Base-by-base conservation (phyloP, 2,888 invertebrate species). In the Dione vanillae region DNA sequence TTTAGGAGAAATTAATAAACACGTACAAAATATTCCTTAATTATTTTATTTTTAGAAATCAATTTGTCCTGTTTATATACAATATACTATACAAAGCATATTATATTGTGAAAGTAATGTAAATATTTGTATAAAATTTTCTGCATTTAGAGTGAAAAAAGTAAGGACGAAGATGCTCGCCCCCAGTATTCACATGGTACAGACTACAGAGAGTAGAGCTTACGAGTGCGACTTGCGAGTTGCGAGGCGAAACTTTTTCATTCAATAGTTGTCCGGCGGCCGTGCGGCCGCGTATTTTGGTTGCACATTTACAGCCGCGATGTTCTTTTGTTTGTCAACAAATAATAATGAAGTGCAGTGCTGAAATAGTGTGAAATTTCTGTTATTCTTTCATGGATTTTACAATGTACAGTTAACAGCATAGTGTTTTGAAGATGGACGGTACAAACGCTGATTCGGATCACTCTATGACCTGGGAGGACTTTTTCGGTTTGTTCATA, bases 391-490 rank as follows among this genome's bases (percentile, higher is more conserved):
- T 75, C 47, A 67, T 72, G 73, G 62, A 66, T 76, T 72, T 52
- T 70, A 70, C 72, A 70, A 79, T 88, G 86, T 83, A 79, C 72
- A 82, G 82, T 83, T 86, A 82, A 76, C 79, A 75, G 77, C 72
- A 76, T 78, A 82, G 85, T 87, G 74, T 41, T 74, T 79, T 77
- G 84, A 92, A 89, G 83, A 94, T 94, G 93, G 94, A 94, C 84
- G 93, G 91, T 83, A 87, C 91, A 78, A 93, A 90, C 80, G 93
- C 92, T 82, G 95, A 95, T 86, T 95, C 95, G 79, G 95, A 95
- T 88, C 95, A 95, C 82, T 95, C 95, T 85, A 94, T 95, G 93
- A 95, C 95, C 84, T 95, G 95, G 96, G 95, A 95, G 87, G 95
- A 95, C 83, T 95, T 95, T 93, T 95, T 95, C 83, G 95, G 95